These are phyloP conservation scores for Drosophila kepulauana DNA, from an alignment of 1,140 invertebrate species.

Conservation along the genomic window DNA sequence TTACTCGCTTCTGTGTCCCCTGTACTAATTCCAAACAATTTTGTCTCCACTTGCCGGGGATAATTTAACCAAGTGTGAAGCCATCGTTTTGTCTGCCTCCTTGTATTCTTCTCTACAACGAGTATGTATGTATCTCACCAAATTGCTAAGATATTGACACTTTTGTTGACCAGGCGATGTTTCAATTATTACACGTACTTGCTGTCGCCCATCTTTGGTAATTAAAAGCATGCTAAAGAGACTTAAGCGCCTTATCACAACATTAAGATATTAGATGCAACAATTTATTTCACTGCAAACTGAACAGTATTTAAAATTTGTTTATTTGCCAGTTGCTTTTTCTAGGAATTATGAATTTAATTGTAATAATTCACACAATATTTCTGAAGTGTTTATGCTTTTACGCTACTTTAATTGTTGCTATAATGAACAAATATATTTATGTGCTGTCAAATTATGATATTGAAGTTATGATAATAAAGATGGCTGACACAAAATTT, in stretches of 20 bases:
- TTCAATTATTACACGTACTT: slow-evolving; percentile 1
- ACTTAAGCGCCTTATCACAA: too few species aligned
- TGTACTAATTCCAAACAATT: slow-evolving; percentile 31
- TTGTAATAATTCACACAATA: too few species aligned
- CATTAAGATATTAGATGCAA: too few species aligned
- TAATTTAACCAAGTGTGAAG: slow-evolving; percentile 43
- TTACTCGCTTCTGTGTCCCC: neutral
- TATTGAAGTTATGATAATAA: too few species aligned
- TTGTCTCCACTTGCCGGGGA: slow-evolving; percentile 15
- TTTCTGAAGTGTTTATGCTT: too few species aligned
- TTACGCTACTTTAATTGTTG: too few species aligned
- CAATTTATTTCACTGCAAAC: too few species aligned
- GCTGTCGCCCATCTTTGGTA: neutral
- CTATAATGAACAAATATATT: too few species aligned
- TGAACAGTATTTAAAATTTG: neutral
- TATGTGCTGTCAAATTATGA: too few species aligned
- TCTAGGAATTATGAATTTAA: too few species aligned
- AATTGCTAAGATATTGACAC: slow-evolving; percentile 2
- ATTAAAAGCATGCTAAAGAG: too few species aligned
- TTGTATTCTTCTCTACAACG: neutral
- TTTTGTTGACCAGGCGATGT: slow-evolving; percentile 1
- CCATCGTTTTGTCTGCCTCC: neutral
- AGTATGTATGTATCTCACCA: neutral
- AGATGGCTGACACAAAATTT: too few species aligned
- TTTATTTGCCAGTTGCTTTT: neutral